Base-by-base conservation (phyloP, 2,113 vertebrate species). In the Zonotrichia leucophrys region DNA sequence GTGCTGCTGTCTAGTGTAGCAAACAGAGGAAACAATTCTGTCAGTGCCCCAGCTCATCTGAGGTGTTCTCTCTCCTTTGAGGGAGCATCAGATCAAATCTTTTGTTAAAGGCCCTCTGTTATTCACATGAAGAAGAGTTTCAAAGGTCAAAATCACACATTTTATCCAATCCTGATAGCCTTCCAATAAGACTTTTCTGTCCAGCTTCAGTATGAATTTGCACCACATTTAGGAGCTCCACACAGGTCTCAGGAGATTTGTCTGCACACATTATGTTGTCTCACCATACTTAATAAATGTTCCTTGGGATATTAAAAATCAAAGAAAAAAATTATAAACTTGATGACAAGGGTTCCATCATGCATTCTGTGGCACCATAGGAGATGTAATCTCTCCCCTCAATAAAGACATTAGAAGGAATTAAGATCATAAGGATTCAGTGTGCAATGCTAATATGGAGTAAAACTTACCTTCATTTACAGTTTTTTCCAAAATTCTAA, bases 311-410 rank as follows among this genome's bases (percentile, higher is more conserved):
- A 52, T 14, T 42, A 41, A 33, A 90, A 60, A 23, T 31, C 11
- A 86, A 87, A 79, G 13, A 4, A 69, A 86, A 81, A 42, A 28
- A 17, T 30, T 1, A 18, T 1, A 18, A 82, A 66, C 15, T 42
- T 37, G 15, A 69, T 72, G 25, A 31, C 5, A 21, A 84, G 9
- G 2, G 12, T 62, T 74, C 27, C 10, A 37, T 55, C 12, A 66
- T 28, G 4, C 5, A 19, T 76, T 63, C 56, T 3, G 1, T 46
- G 25, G 7, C 73, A 46, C 7, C 1, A 0, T 12, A 27, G 15
- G 23, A 73, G 21, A 35, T 12, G 14, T 60, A 35, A 35, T 42
- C 16, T 69, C 28, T 21, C 10, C 21, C 23, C 3, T 50, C 24
- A 70, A 17, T 0, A 3, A 42, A 87, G 50, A 13, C 8, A 56